Evolutionary conservation across 1,140 invertebrate genomes (phyloP).

Genomic region (Vanessa atalanta): DNA sequence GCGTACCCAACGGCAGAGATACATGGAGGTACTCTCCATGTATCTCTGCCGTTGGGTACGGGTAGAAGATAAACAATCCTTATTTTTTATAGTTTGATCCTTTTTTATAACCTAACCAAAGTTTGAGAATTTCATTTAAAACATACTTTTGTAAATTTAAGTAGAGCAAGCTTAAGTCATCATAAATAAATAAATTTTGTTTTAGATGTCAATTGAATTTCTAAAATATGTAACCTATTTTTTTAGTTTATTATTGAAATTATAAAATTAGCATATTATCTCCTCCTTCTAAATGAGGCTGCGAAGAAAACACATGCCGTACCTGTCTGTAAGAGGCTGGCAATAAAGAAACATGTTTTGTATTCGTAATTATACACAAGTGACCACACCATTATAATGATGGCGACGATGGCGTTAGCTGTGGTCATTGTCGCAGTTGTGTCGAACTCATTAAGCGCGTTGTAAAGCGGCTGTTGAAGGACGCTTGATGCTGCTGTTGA

Average conservation of each 20-base stretch:
- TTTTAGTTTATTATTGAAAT: background rate
- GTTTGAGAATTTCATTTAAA: too few species aligned
- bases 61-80: too few species aligned
- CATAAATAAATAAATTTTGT: too few species aligned
- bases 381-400: constrained; percentile 61
- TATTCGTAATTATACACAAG: constrained; percentile 67
- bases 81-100: too few species aligned
- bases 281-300: constrained; percentile 63
- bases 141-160: too few species aligned
- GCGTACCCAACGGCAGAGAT: too few species aligned
- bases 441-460: constrained; percentile 72
- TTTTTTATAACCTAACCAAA: too few species aligned
- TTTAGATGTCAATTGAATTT: too few species aligned
- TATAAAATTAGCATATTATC: constrained; percentile 33
- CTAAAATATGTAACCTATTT: too few species aligned
- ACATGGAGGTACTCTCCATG: too few species aligned
- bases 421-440: constrained; percentile 68
- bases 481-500: constrained; percentile 62
- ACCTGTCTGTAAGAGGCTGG: constrained; percentile 60
- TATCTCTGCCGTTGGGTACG: too few species aligned
- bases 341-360: constrained; percentile 68
- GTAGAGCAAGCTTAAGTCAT: too few species aligned
- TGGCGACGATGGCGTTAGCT: constrained; percentile 64
- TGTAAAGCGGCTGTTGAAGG: constrained; percentile 68
- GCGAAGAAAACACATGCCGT: constrained; percentile 64